Evolutionary conservation across 2,797 vertebrate species (phyloP), one percentile per base, ranked within the genome.

Genomic region (Siniperca scherzeri): DNA sequence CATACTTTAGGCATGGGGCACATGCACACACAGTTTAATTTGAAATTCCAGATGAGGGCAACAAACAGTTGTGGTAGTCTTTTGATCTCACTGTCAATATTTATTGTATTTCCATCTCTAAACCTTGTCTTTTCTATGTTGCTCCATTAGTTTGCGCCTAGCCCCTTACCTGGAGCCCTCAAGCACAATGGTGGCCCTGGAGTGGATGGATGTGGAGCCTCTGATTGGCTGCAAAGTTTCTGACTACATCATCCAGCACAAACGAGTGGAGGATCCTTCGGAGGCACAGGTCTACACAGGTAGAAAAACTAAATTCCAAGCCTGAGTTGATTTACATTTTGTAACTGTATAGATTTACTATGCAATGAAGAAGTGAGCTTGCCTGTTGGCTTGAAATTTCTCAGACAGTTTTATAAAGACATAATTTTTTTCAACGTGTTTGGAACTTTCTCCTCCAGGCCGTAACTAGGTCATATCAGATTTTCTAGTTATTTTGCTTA

Each of bases 271-370:
- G 76, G 98, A 99, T 83, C 98, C 98, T 33, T 97, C 96, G 0
- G 98, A 99, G 84, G 98, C 98, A 0, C 98, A 99, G 82, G 96
- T 99, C 85, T 99, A 99, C 93, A 99, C 98, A 94, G 98, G 98
- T 99, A 93, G 72, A 89, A 60, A 61, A 42, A 22, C 9, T 21
- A 7, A 11, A 61, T 38, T 69, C 17, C 4, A 66, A 52, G 1
- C 5, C 2, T 62, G 7, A 25, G 25, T 60, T 81, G 19, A 46
- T 71, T 52, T 69, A 8, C 3, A 17, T 59, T 53, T 66, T 73
- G 4, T 30, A 42, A 65, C 17, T 73, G 21, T 27, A 44, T 44
- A 30, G 14, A 53, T 50, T 33, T 2, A n/a, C 25, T 70, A 19
- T 65, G 16, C 12, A 56, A 46, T n/a, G 25, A 68, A 52, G 7